A percentile compares a stretch with the other conserved stretches of the same genome.
These are phyloP conservation scores for Columba guinea DNA, from an alignment of 2,797 vertebrate genomes.

Conservation along the genomic window DNA sequence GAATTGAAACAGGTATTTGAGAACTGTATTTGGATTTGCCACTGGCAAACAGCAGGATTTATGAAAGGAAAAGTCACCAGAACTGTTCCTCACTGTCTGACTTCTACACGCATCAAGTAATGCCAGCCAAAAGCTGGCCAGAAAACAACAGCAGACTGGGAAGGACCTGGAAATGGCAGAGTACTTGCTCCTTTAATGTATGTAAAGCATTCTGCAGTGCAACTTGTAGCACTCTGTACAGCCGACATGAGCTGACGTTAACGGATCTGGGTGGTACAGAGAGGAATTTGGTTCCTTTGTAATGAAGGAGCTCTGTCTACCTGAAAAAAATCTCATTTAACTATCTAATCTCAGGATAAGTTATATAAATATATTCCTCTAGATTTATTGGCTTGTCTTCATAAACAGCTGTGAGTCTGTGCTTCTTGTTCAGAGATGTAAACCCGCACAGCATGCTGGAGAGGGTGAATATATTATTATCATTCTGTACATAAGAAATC, in stretches of 20 bases:
- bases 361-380: slow-evolving; percentile 33
- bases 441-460: slow-evolving; percentile 21
- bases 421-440: slow-evolving; percentile 42
- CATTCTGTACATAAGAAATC: not conserved
- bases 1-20: not conserved
- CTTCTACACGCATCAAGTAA: not conserved
- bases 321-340: slow-evolving; percentile 15
- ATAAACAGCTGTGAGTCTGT: slow-evolving; percentile 31
- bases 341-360: not conserved
- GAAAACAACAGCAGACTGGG: not conserved
- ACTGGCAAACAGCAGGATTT: not conserved
- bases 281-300: not conserved
- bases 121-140: not conserved
- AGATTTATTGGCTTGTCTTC: slow-evolving; percentile 48
- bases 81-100: not conserved
- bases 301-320: slow-evolving; percentile 4
- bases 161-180: not conserved
- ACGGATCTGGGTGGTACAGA: slow-evolving; percentile 13
- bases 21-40: not conserved
- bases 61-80: not conserved
- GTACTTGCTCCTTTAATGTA: not conserved
- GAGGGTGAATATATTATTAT: not conserved
- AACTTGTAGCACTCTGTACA: not conserved
- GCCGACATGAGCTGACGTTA: slow-evolving; percentile 24
- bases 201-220: not conserved